Conservation (phyloP, 1,140 invertebrate genomes). For the Drosophila tristis region DNA sequence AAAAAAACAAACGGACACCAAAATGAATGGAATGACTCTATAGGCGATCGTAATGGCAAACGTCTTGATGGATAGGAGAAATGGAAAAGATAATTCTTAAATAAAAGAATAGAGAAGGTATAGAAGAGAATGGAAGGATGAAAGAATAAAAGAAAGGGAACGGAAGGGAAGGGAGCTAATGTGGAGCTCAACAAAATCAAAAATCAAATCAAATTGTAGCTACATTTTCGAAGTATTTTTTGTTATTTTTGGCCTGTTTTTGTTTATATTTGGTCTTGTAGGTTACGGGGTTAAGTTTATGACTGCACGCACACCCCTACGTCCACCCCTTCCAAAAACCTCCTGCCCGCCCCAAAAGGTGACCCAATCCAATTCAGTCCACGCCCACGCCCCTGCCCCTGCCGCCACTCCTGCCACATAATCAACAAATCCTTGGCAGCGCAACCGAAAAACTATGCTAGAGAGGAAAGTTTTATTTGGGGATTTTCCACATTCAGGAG, state of each 20-base stretch:
- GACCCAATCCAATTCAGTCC: slow-evolving; percentile 35
- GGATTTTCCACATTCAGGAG: too few species aligned
- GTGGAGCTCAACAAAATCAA: too few species aligned
- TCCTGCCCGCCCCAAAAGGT: not conserved
- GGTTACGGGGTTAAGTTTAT: slow-evolving; percentile 79
- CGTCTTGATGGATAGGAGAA: not conserved
- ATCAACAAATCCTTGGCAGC: too few species aligned
- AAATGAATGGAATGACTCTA: slow-evolving; percentile 32
- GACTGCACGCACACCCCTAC: slow-evolving; percentile 58
- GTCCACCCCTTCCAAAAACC: slow-evolving; percentile 7
- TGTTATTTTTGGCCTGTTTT: not conserved
- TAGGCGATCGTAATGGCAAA: slow-evolving; percentile 3
- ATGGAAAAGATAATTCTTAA: slow-evolving; percentile 3
- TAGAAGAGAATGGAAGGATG: too few species aligned
- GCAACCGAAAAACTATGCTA: too few species aligned
- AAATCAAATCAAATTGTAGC: too few species aligned
- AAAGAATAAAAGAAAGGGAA: too few species aligned
- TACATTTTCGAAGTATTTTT: slow-evolving; percentile 10
- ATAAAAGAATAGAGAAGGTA: too few species aligned
- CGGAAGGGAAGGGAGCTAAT: too few species aligned
- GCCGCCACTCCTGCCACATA: too few species aligned
- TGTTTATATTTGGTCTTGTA: slow-evolving; percentile 17
- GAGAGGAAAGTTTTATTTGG: too few species aligned
- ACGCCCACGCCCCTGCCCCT: slow-evolving; percentile 1
- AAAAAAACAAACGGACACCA: not conserved